These are phyloP conservation scores for Gastrophysa polygoni DNA, from an alignment of 2,888 invertebrate species.

Conservation along the genomic window DNA sequence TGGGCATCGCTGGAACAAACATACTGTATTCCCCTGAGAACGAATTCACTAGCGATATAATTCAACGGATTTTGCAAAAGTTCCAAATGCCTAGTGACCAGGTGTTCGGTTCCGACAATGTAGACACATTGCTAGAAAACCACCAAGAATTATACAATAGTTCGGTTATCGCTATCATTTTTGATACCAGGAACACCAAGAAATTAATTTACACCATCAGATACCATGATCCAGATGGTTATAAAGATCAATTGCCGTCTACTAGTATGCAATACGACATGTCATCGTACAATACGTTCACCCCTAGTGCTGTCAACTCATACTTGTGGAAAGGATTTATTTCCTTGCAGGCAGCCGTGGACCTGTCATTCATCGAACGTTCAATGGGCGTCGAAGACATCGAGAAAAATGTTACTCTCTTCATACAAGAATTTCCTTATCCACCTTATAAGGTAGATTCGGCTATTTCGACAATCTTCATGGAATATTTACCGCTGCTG, in stretches of 20 bases:
- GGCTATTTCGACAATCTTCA: conserved; percentile 48
- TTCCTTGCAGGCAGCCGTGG: conserved; percentile 66
- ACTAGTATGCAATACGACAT: conserved; percentile 34
- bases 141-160: conserved; percentile 40
- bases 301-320: conserved; percentile 13
- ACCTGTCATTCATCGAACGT: conserved; percentile 62
- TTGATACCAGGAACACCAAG: conserved; percentile 40
- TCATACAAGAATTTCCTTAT: conserved; percentile 65
- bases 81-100: conserved; percentile 46
- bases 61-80: conserved; percentile 47
- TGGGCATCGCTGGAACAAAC: conserved; percentile 34
- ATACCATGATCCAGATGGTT: conserved; percentile 41
- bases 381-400: conserved; percentile 19
- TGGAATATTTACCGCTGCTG: conserved; percentile 53
- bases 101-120: conserved; percentile 43
- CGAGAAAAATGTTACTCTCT: conserved; percentile 45
- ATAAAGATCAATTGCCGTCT: conserved; percentile 34
- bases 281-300: neutral
- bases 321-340: conserved; percentile 61
- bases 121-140: conserved; percentile 43
- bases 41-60: conserved; percentile 46
- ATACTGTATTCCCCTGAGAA: conserved; percentile 49
- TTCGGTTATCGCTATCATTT: conserved; percentile 46
- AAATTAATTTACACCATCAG: conserved; percentile 49
- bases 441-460: conserved; percentile 55